Evolutionary conservation across 2,888 invertebrate species (phyloP), one percentile per base, ranked within the genome.

Genomic region (Watsonalla binaria): DNA sequence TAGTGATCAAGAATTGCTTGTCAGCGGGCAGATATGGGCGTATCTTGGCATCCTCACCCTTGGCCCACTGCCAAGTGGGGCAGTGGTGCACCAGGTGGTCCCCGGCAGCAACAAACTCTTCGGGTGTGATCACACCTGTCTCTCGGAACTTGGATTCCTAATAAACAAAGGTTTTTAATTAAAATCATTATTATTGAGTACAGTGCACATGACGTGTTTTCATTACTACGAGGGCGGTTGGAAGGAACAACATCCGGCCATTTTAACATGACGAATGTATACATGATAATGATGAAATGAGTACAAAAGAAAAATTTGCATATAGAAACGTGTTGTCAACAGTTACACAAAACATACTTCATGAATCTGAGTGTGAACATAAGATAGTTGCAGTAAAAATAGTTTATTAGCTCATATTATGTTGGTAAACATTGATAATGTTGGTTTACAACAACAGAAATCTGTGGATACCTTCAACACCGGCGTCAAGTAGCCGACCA

Each of bases 31-130:
- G 92, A 88, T 98, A 99, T 0, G 96, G 87, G 75, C 98, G 97
- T 34, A 94, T 88, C 86, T 96, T 96, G n/a, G 95, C 92, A 65
- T 97, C 96, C 80, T 99, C 99, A 0, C 98, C 99, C 65, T 93
- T 92, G 0, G 97, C 95, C 99, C 99, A 99, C 77, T 98, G 97
- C 99, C 99, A 99, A 0, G 99, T 99, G 0, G 99, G 99, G 78
- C 99, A 99, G 79, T 99, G 99, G 86, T 99, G 99, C 0, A 99
- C 99, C 54, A 99, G 89, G 86, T 99, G 99, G 78, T 99, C 99
- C 0, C 99, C 99, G 15, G 99, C 99, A 5, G 96, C 97, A 5
- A 99, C 97, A 92, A 99, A 99, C 91, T 99, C 99, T 82, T 99
- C 99, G 0, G 99, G 99, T n/a, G 99, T 99, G 35, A 99, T 82